These are phyloP conservation scores for Cabera pusaria DNA, from an alignment of 2,888 invertebrate genomes.

Conservation along the genomic window DNA sequence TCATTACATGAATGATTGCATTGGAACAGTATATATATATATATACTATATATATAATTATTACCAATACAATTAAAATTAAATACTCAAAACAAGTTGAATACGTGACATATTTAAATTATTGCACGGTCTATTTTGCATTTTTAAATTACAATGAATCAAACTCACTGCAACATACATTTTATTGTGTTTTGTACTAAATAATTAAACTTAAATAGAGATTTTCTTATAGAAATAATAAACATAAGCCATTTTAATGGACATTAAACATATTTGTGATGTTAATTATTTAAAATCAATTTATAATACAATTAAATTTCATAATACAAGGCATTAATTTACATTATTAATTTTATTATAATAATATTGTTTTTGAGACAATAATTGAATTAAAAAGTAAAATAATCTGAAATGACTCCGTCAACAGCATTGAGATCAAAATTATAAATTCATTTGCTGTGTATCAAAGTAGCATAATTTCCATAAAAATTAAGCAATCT, in stretches of 20 bases:
- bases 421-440: constrained; percentile 68
- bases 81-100: constrained; percentile 24
- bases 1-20: constrained; percentile 60
- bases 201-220: constrained; percentile 55
- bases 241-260: constrained; percentile 43
- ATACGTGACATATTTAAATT: constrained; percentile 45
- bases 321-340: too few relatives aligned
- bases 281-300: constrained; percentile 15
- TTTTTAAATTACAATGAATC: constrained; percentile 22
- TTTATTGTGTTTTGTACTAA: constrained; percentile 74
- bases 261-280: constrained; percentile 51
- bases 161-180: constrained; percentile 31
- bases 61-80: constrained; percentile 44
- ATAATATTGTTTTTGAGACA: constrained; percentile 9
- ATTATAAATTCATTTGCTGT: constrained; percentile 47
- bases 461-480: too few relatives aligned
- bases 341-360: constrained; percentile 5
- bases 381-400: constrained; percentile 20
- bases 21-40: too few relatives aligned
- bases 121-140: constrained; percentile 63
- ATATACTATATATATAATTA: too few relatives aligned
- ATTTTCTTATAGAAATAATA: constrained; percentile 41
- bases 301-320: too few relatives aligned
- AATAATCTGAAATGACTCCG: constrained; percentile 38
- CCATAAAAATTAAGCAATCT: too few relatives aligned